Evolutionary conservation across 1,140 invertebrate genomes (phyloP), one percentile per base, ranked within the genome.

Genomic region (Aradophagus sp.): DNA sequence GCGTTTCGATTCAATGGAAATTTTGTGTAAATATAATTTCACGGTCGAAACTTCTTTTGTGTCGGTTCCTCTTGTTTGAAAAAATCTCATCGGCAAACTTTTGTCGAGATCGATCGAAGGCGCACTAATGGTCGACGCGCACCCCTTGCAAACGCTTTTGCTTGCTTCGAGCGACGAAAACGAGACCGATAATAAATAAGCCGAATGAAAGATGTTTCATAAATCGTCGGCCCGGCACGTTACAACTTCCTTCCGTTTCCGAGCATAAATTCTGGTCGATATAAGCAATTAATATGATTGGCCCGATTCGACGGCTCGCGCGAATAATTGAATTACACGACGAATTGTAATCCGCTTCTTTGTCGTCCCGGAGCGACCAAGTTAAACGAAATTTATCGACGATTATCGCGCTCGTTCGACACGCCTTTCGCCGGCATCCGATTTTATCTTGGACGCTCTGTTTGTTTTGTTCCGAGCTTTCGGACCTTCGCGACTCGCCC

Each of bases 201-300:
- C 12, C 12, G 17, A 5, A 35, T 36, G 35, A 29, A 38, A 38
- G 34, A 38, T 27, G 1, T 38, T 26, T 29, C 32, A 38, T 52
- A 38, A 38, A 52, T 52, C n/a, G n/a, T n/a, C n/a, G n/a, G n/a
- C n/a, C n/a, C n/a, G n/a, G n/a, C n/a, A n/a, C n/a, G n/a, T n/a
- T n/a, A n/a, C n/a, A n/a, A n/a, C n/a, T n/a, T 29, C 5, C 5
- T 0, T 7, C 31, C 12, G 3, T 11, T 32, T 4, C 4, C 12
- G 12, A 4, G 11, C 12, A 10, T 26, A 6, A 17, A 19, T 5
- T 14, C 2, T 2, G 13, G 4, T 50, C 45, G 17, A 26, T 15
- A 50, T 16, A 36, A 35, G 48, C 38, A 55, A 55, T 55, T 55
- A 55, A 53, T 41, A 41, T 41, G 48, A 53, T 53, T 32, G 41